Evolutionary conservation across 2,888 invertebrate genomes (phyloP).

Genomic region (Meteorus cinctellus): DNA sequence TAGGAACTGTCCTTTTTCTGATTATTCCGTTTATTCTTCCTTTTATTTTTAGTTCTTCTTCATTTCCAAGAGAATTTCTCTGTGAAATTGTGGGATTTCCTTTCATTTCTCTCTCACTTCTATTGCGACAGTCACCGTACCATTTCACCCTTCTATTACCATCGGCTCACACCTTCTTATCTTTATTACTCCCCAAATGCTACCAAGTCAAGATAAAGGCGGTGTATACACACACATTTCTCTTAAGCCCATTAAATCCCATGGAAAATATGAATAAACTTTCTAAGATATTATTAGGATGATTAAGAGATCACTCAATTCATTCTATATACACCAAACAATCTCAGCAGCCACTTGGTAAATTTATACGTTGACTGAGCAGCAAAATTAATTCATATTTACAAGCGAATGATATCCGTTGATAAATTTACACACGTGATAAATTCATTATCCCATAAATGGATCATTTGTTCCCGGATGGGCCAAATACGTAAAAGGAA

Average conservation of each 20-base stretch:
- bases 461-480: background rate
- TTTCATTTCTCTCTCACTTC: background rate
- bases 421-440: background rate
- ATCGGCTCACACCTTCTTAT: background rate
- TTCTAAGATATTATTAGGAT: background rate
- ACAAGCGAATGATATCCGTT: background rate
- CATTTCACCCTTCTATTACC: slow-evolving; percentile 3
- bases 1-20: background rate
- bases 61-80: background rate
- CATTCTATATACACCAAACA: background rate
- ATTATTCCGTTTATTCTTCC: background rate
- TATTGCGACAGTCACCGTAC: background rate
- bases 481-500: background rate
- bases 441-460: background rate
- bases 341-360: background rate
- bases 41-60: background rate
- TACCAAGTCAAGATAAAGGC: background rate
- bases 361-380: background rate
- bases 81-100: background rate
- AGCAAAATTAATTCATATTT: background rate
- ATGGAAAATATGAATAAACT: background rate
- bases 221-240: background rate
- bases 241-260: background rate
- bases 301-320: background rate
- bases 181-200: slow-evolving; percentile 1